Base-by-base conservation (phyloP, 2,888 invertebrate genomes). In the Minunthozetes semirufus region DNA sequence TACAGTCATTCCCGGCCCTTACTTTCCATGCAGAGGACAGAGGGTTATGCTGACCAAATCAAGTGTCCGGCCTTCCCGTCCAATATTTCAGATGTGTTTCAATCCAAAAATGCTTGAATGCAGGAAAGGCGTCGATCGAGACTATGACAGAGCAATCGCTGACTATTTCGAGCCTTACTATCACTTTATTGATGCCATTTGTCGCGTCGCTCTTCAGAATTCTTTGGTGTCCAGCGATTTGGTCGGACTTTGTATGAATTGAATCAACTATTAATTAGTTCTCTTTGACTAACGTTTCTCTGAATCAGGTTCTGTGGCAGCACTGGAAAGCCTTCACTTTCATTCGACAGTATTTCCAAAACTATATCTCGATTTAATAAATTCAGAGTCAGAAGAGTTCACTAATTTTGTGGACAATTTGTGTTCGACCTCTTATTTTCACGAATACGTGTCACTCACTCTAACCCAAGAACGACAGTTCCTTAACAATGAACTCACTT, bases 361-460 rank as follows among this genome's bases (percentile, higher is more conserved):
- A 81, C 88, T 95, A 80, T 95, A 94, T 95, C 86, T 91, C 77
- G 94, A 94, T 82, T 91, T 94, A 72, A 89, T 90, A 80, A 88
- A 89, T 78, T 88, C 90, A 13, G 88, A 88, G 83, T 89, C 61
- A 4, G 42, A 71, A 11, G 74, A 68, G 4, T 74, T 33, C n/a
- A 48, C 50, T 19, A 53, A 29, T 19, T 74, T 76, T 27, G 56
- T 72, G n/a, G 71, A 72, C 19, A 19, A 72, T 25, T 53, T 76
- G 22, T 72, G 63, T 72, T 27, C 38, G 8, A 61, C 72, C 27
- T 90, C 88, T 80, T 90, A 90, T 80, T 88, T 94, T 79, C 88
- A 91, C 42, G 94, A 94, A 82, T 95, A 94, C 82, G 88, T 94
- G 76, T 93, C 94, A 81, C 89, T 92, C n/a, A 88, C 94, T 22